A percentile compares a stretch with the other conserved stretches of the same genome.
Conservation (phyloP, 2,113 vertebrate genomes). For the Uria lomvia region DNA sequence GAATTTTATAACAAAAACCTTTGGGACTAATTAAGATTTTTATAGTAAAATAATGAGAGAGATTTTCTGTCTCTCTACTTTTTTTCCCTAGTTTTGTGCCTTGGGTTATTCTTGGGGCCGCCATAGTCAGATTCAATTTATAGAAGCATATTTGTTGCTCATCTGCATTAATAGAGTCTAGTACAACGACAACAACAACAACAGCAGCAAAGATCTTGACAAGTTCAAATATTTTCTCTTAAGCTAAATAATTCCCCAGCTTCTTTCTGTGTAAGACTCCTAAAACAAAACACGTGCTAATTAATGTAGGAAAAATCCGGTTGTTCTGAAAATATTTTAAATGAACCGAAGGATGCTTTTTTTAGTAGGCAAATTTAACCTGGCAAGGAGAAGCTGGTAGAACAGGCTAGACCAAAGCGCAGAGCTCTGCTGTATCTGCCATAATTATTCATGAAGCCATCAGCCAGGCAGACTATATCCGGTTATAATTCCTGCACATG, state of each 20-base stretch:
- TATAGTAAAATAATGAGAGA: constrained; percentile 71
- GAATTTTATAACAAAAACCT: constrained; percentile 70
- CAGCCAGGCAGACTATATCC: neutral
- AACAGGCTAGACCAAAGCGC: neutral
- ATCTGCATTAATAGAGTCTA: constrained; percentile 52
- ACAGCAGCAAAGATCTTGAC: constrained; percentile 8
- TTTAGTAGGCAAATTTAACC: constrained; percentile 15
- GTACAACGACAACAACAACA: constrained; percentile 42
- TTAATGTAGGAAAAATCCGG: neutral
- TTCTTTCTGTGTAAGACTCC: neutral
- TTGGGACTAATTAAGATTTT: constrained; percentile 81
- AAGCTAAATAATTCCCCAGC: constrained; percentile 51
- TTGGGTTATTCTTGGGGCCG: constrained; percentile 64
- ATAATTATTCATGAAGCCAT: constrained; percentile 53
- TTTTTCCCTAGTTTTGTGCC: constrained; percentile 37
- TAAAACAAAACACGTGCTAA: constrained; percentile 43
- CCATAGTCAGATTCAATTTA: constrained; percentile 66
- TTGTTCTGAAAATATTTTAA: constrained; percentile 24
- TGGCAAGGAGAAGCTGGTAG: neutral
- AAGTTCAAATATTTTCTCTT: constrained; percentile 68
- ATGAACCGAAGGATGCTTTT: neutral
- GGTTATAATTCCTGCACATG: constrained; percentile 21
- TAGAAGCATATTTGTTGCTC: constrained; percentile 63
- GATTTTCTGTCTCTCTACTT: constrained; percentile 43
- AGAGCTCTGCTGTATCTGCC: neutral